phyloP scores from a whole-genome alignment of 2,797 vertebrate genomes.

The Sciurus vulgaris region DNA sequence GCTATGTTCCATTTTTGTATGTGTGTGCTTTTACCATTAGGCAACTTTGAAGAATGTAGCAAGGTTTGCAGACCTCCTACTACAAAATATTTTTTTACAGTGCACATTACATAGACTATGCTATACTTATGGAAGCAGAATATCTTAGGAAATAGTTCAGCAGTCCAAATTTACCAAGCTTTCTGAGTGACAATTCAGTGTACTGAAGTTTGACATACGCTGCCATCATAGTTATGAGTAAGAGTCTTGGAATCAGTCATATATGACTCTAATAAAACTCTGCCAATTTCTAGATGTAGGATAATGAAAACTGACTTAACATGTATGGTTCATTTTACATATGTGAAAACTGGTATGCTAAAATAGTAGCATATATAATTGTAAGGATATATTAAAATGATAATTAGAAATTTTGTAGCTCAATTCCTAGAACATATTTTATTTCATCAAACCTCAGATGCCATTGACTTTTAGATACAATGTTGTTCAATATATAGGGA shows the following conservation, averaged over 20 bases:
- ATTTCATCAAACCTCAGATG: conserved; percentile 1
- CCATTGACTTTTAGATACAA: not conserved
- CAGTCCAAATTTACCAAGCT: not conserved
- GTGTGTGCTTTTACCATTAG: not conserved
- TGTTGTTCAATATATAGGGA: not conserved
- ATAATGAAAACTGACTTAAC: not conserved
- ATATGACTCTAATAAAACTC: not conserved
- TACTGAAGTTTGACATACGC: not conserved
- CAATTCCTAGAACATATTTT: not conserved
- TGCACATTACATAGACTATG: not conserved
- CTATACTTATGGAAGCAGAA: not conserved
- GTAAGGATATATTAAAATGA: not conserved
- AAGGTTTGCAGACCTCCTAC: not conserved
- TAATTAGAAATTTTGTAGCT: not conserved
- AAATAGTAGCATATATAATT: not conserved
- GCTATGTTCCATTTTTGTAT: too few relatives aligned
- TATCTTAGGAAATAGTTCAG: not conserved
- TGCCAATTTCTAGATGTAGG: not conserved
- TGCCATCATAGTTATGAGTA: not conserved
- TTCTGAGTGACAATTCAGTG: not conserved
- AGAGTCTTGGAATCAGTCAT: not conserved
- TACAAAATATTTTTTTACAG: conserved; percentile 9
- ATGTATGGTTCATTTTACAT: not conserved
- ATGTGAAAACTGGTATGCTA: not conserved
- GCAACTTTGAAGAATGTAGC: not conserved